Conservation (phyloP, 1,140 invertebrate genomes). For the Micrasema minimum region DNA sequence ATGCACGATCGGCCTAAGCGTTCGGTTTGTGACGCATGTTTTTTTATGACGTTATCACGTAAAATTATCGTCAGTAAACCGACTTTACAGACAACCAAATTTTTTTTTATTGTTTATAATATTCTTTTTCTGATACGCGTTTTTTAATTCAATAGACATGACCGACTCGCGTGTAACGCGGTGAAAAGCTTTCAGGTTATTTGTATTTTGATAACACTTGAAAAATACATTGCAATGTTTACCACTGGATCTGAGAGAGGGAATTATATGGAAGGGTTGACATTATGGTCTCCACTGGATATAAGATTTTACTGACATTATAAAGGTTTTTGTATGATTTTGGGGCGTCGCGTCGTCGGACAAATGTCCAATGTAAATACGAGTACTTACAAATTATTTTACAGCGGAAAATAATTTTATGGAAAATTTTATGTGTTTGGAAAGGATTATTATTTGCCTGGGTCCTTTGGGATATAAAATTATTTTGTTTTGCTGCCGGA, state of each 20-base stretch:
- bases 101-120: too few species aligned
- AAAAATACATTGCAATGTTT: conserved; percentile 37
- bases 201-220: conserved; percentile 43
- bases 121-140: too few species aligned
- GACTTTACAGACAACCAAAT: too few species aligned
- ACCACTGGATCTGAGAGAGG: not conserved
- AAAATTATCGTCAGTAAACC: too few species aligned
- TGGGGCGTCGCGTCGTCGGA: too few species aligned
- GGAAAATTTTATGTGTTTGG: not conserved
- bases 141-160: conserved; percentile 3
- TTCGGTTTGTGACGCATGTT: too few species aligned
- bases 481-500: too few species aligned
- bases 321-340: not conserved
- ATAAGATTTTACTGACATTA: not conserved
- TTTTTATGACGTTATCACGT: too few species aligned
- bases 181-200: conserved; percentile 42
- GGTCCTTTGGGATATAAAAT: too few species aligned
- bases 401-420: not conserved
- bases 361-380: too few species aligned
- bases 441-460: not conserved
- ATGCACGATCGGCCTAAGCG: too few species aligned
- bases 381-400: not conserved
- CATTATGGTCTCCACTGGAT: conserved; percentile 3
- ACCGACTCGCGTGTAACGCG: not conserved
- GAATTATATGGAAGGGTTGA: conserved; percentile 10